Conservation (phyloP, 2,888 invertebrate species). For the Heteromurus nitidus region DNA sequence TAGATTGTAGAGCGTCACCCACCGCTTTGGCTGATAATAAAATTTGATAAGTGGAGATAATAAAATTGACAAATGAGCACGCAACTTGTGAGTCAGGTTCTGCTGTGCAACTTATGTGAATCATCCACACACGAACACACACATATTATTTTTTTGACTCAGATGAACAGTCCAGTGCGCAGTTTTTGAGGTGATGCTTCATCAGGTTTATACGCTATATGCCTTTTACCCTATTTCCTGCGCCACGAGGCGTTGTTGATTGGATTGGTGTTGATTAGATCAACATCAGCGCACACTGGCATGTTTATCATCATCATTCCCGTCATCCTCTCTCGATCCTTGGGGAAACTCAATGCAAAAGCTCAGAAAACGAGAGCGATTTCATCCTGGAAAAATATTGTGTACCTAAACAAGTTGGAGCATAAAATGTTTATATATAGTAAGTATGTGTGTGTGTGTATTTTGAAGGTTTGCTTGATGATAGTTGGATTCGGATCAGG, state of each 20-base stretch:
- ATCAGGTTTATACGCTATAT: conserved; percentile 6
- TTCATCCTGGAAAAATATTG: too few species aligned
- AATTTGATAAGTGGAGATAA: conserved; percentile 22
- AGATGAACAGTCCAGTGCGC: too few species aligned
- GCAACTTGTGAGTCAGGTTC: conserved; percentile 1
- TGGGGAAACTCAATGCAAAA: too few species aligned
- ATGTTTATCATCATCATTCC: not conserved
- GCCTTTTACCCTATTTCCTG: too few species aligned
- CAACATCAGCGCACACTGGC: not conserved
- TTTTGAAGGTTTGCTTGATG: not conserved
- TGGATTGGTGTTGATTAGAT: conserved; percentile 1
- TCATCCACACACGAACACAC: not conserved
- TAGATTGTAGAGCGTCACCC: not conserved
- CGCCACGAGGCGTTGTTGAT: conserved; percentile 4
- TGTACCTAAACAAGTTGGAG: too few species aligned
- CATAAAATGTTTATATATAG: too few species aligned
- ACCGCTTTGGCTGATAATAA: not conserved
- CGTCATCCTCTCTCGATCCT: too few species aligned
- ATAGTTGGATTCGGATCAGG: conserved; percentile 15
- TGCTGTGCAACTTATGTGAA: not conserved
- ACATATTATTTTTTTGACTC: too few species aligned
- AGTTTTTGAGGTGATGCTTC: not conserved
- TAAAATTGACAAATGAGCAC: conserved; percentile 33
- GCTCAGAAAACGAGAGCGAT: too few species aligned
- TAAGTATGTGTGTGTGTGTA: too few species aligned